Conservation (phyloP, 2,888 invertebrate genomes). For the Morpho achilles region DNA sequence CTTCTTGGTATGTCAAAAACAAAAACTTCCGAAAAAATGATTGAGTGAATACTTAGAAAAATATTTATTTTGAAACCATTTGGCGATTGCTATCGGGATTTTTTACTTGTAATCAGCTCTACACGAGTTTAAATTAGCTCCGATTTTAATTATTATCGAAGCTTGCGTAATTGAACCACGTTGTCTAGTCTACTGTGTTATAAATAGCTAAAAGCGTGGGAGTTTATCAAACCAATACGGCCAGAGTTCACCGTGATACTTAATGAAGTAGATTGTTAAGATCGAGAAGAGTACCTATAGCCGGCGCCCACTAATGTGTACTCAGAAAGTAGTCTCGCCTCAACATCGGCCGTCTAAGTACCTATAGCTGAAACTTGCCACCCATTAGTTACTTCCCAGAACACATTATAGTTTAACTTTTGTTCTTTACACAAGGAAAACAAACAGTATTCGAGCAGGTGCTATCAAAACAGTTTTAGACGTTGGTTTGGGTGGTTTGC, state of each 20-base stretch:
- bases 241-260: constrained; percentile 59
- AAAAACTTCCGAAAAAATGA: too few relatives aligned
- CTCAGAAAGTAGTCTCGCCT: constrained; percentile 69
- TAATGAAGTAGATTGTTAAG: constrained; percentile 73
- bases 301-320: constrained; percentile 66
- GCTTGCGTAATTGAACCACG: constrained; percentile 66
- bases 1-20: too few relatives aligned
- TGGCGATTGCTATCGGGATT: too few relatives aligned
- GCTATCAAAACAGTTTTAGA: constrained; percentile 30
- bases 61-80: too few relatives aligned
- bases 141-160: constrained; percentile 36
- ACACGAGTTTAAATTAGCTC: too few relatives aligned
- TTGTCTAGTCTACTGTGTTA: constrained; percentile 67
- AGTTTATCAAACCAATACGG: constrained; percentile 63
- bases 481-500: constrained; percentile 6
- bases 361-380: constrained; percentile 64
- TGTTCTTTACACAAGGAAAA: constrained; percentile 51
- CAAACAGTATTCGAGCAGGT: constrained; percentile 38
- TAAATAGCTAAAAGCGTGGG: constrained; percentile 65
- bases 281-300: constrained; percentile 57
- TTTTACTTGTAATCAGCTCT: too few relatives aligned
- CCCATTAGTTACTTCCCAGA: constrained; percentile 71
- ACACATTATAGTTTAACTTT: constrained; percentile 72
- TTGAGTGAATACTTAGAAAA: too few relatives aligned
- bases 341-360: constrained; percentile 70